phyloP scores from a whole-genome alignment of 2,888 invertebrate genomes.

The Lordiphosa fenestrarum region DNA sequence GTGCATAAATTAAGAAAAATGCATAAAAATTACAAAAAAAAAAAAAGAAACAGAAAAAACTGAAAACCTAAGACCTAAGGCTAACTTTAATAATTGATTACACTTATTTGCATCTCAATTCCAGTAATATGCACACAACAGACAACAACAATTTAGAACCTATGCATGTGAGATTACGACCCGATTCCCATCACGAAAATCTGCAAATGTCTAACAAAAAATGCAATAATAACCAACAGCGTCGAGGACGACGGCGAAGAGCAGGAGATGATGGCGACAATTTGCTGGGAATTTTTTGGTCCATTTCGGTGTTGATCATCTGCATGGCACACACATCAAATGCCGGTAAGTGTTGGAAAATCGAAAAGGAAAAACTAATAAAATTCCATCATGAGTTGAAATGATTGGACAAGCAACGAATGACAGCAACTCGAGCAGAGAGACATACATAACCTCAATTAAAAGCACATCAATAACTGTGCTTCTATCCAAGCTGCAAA shows the following conservation, averaged over 20 bases:
- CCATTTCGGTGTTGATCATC: conserved; percentile 53
- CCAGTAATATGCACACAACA: conserved; percentile 48
- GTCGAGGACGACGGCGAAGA: conserved; percentile 45
- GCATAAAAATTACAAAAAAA: conserved; percentile 20
- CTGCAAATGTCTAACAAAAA: conserved; percentile 55
- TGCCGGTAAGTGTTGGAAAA: conserved; percentile 63
- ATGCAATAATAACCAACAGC: conserved; percentile 53
- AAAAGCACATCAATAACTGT: conserved; percentile 71
- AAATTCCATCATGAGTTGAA: conserved; percentile 57
- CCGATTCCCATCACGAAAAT: conserved; percentile 35
- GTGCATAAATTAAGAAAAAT: conserved; percentile 55
- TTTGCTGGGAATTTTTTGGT: conserved; percentile 34
- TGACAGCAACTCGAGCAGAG: conserved; percentile 6
- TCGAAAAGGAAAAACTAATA: conserved; percentile 45
- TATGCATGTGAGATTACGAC: conserved; percentile 31
- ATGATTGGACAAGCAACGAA: conserved; percentile 54
- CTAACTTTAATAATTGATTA: too few relatives aligned
- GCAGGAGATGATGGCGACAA: conserved; percentile 5
- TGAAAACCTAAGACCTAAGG: conserved; percentile 11
- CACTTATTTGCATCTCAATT: conserved; percentile 11
- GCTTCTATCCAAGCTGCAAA: conserved; percentile 3
- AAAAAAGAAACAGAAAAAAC: neutral
- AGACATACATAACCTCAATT: conserved; percentile 51
- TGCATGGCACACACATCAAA: conserved; percentile 64
- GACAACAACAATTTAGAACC: conserved; percentile 24